phyloP scores from a whole-genome alignment of 2,113 vertebrate genomes.

The Hydrochoerus hydrochaeris region DNA sequence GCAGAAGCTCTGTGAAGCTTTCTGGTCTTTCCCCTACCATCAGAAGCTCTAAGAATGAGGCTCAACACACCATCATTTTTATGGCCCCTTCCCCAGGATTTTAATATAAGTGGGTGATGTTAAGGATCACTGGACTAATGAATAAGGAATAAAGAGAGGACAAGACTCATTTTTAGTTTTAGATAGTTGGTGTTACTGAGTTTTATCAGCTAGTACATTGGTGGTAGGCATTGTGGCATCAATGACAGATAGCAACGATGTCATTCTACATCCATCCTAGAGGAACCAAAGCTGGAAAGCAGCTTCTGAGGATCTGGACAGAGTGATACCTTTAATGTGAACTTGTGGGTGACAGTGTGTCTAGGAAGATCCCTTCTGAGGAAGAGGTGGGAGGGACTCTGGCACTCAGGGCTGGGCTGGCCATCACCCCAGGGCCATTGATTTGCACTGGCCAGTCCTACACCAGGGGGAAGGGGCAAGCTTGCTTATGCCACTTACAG shows the following conservation, averaged over 20 bases:
- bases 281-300: background rate
- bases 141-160: background rate
- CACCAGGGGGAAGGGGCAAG: no score
- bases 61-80: background rate
- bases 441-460: background rate
- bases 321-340: background rate
- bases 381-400: background rate
- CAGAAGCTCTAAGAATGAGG: background rate
- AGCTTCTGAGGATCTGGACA: background rate
- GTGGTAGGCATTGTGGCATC: fast-evolving
- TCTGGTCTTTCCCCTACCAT: background rate
- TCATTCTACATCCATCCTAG: background rate
- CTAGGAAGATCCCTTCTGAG: background rate
- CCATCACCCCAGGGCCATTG: background rate
- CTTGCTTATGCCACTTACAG: background rate
- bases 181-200: background rate
- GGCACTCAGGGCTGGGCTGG: background rate
- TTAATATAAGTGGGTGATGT: background rate
- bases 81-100: background rate
- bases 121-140: background rate
- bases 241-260: background rate
- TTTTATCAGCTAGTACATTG: background rate
- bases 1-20: background rate
- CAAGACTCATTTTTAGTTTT: background rate
- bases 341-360: background rate